A percentile compares a stretch with the other conserved stretches of the same genome.
These are phyloP conservation scores for Maniola hyperantus DNA, from an alignment of 2,888 invertebrate species.

Conservation along the genomic window DNA sequence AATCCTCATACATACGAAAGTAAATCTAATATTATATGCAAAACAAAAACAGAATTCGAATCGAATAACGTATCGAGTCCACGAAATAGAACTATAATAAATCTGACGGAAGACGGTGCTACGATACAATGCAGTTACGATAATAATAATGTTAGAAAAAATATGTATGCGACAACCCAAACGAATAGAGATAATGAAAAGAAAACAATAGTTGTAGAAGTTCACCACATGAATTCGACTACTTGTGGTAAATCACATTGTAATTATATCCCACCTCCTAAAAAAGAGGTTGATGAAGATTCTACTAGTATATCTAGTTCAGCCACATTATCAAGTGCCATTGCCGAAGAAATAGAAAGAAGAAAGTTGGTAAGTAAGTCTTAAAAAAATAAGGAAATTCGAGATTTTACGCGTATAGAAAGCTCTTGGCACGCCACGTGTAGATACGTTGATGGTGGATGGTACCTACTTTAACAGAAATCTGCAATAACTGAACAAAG, in stretches of 20 bases:
- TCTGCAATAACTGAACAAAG: too few relatives aligned
- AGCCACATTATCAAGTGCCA: constrained; percentile 74
- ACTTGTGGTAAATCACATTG: constrained; percentile 63
- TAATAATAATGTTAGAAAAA: constrained; percentile 71
- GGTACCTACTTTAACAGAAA: too few relatives aligned
- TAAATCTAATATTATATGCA: constrained; percentile 60
- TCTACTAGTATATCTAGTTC: constrained; percentile 67
- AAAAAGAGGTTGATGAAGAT: constrained; percentile 59
- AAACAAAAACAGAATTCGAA: constrained; percentile 63
- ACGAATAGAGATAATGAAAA: constrained; percentile 65
- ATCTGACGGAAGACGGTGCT: constrained; percentile 87
- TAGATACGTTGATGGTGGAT: too few relatives aligned
- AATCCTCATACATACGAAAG: constrained; percentile 73
- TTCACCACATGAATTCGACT: constrained; percentile 80
- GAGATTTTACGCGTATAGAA: too few relatives aligned
- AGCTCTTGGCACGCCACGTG: too few relatives aligned
- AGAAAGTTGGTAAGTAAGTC: constrained; percentile 63
- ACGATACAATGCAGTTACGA: constrained; percentile 86
- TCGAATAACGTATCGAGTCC: constrained; percentile 53
- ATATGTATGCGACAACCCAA: constrained; percentile 62
- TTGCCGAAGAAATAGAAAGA: constrained; percentile 75
- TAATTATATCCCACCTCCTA: constrained; percentile 59
- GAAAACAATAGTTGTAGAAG: constrained; percentile 89
- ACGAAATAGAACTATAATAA: constrained; percentile 88
- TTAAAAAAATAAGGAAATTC: neutral